Conservation (phyloP, 2,797 vertebrate species). For the Potorous gilbertii region DNA sequence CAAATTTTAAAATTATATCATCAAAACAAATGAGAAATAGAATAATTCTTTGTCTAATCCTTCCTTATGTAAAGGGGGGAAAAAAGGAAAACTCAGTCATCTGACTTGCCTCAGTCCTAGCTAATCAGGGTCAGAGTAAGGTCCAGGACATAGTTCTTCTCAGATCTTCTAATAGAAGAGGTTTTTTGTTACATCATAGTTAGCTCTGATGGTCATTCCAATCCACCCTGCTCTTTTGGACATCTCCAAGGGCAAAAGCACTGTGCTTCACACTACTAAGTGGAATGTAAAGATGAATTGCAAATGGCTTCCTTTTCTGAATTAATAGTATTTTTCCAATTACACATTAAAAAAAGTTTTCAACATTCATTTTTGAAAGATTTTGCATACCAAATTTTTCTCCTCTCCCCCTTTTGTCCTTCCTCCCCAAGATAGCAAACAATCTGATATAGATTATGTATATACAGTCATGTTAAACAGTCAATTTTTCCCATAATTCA, state of each 20-base stretch:
- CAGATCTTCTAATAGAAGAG: background rate
- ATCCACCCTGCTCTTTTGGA: background rate
- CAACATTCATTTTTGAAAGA: too few species aligned
- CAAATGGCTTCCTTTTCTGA: background rate
- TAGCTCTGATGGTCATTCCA: background rate
- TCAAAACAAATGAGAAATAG: background rate
- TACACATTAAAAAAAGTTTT: too few species aligned
- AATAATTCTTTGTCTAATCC: background rate
- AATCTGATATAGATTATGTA: too few species aligned
- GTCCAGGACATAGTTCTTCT: background rate
- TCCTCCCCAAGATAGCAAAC: too few species aligned
- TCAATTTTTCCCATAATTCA: background rate
- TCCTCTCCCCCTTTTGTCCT: too few species aligned
- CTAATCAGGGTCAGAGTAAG: background rate
- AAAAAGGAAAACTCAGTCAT: background rate
- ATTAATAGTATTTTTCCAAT: too few species aligned
- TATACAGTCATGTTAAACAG: too few species aligned
- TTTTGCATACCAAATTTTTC: too few species aligned
- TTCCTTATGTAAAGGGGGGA: background rate
- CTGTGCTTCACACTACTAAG: background rate
- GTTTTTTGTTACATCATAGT: background rate
- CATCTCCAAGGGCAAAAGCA: background rate
- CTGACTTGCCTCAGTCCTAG: background rate
- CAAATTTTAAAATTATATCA: background rate
- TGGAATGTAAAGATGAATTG: background rate